A percentile compares a stretch with the other conserved stretches of the same genome.
Conservation (phyloP, 2,113 vertebrate species). For the Nannospalax galili region DNA sequence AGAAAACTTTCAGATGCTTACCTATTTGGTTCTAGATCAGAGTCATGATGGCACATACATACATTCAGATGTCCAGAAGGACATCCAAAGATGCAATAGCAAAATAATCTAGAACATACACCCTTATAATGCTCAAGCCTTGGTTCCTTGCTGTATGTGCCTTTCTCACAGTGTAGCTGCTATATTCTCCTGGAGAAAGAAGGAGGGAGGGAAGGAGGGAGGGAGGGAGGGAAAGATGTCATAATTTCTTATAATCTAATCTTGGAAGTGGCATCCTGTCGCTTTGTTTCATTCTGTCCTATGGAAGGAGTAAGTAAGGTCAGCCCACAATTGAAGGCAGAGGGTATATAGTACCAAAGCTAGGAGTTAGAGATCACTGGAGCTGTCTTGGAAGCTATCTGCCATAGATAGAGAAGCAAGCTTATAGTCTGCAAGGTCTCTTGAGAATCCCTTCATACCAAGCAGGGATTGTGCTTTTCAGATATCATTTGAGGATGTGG, state of each 20-base stretch:
- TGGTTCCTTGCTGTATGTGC: not conserved
- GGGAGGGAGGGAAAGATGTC: not conserved
- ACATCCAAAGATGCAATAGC: too few relatives aligned
- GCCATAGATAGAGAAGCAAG: not conserved
- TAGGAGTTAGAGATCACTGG: not conserved
- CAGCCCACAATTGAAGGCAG: too few relatives aligned
- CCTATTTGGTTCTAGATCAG: not conserved
- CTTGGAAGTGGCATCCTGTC: not conserved
- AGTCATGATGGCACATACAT: not conserved
- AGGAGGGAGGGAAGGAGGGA: not conserved
- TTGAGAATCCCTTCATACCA: not conserved
- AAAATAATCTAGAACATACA: not conserved
- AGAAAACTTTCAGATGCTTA: not conserved
- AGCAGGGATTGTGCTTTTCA: slow-evolving; percentile 42
- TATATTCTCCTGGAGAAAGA: not conserved
- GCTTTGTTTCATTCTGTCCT: not conserved
- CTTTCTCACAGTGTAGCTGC: not conserved
- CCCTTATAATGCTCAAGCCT: not conserved
- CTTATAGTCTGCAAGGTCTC: not conserved
- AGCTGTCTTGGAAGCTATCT: not conserved
- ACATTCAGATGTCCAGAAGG: not conserved
- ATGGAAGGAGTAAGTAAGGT: not conserved
- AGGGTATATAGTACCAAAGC: not conserved
- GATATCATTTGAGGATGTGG: slow-evolving; percentile 70
- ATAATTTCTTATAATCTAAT: not conserved